Percentiles rank a stretch among this genome's conserved stretches.
These are phyloP conservation scores for Spodoptera littoralis DNA, from an alignment of 2,888 invertebrate species.

Conservation along the genomic window DNA sequence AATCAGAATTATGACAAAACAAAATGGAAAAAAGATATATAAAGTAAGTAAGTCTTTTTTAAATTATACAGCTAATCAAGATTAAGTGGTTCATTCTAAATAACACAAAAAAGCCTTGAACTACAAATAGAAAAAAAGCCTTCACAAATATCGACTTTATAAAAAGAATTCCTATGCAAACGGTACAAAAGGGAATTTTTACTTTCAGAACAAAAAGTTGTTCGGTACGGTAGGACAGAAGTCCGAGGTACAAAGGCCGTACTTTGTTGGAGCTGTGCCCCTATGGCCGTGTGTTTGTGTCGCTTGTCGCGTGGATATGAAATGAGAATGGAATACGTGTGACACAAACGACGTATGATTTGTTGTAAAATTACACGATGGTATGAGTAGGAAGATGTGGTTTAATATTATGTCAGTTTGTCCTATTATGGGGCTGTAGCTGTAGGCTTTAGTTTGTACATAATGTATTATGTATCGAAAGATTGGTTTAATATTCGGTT, in stretches of 20 bases:
- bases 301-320: not conserved
- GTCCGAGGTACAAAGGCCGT: conserved; percentile 33
- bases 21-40: too few relatives aligned
- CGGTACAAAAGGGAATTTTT: conserved; percentile 43
- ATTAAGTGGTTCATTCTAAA: not conserved
- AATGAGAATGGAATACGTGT: not conserved
- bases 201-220: conserved; percentile 44
- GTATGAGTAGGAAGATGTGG: too few relatives aligned
- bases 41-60: not conserved
- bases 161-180: conserved; percentile 31
- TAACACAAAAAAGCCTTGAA: not conserved
- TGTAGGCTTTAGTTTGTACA: too few relatives aligned
- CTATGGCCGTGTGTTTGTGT: conserved; percentile 17
- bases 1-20: too few relatives aligned
- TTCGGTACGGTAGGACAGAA: conserved; percentile 14
- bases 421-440: too few relatives aligned
- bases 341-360: not conserved
- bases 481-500: too few relatives aligned
- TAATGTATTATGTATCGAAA: too few relatives aligned
- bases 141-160: not conserved
- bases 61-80: not conserved
- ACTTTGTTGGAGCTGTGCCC: conserved; percentile 32
- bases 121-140: not conserved
- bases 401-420: too few relatives aligned
- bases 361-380: not conserved